These are phyloP conservation scores for Corythornis vintsioides DNA, from an alignment of 2,113 vertebrate genomes.

Conservation along the genomic window DNA sequence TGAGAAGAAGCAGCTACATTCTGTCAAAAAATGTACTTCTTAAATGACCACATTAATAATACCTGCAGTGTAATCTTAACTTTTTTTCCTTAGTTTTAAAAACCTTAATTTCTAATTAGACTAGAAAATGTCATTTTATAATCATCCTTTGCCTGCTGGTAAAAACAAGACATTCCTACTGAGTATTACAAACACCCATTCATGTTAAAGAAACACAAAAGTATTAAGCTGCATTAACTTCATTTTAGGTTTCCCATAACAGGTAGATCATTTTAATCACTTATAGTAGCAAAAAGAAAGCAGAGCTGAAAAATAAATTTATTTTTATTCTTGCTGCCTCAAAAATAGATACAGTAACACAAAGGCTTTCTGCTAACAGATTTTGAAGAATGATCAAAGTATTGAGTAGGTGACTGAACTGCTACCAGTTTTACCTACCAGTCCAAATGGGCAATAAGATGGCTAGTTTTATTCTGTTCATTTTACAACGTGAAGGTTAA, in stretches of 20 bases:
- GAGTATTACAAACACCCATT: not conserved
- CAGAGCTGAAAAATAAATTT: not conserved
- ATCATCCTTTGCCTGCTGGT: not conserved
- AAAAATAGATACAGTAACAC: not conserved
- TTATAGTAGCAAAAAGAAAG: not conserved
- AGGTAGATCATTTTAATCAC: not conserved
- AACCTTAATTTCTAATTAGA: not conserved
- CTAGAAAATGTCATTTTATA: not conserved
- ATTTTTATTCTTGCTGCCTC: not conserved
- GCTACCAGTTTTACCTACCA: not conserved
- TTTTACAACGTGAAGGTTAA: not conserved
- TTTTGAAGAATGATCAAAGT: not conserved
- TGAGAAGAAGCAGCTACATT: not conserved
- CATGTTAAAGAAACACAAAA: not conserved
- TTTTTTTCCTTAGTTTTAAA: not conserved
- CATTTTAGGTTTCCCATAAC: not conserved
- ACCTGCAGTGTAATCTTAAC: not conserved
- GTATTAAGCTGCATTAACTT: not conserved
- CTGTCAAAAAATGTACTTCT: not conserved
- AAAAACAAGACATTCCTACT: not conserved
- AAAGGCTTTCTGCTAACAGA: not conserved
- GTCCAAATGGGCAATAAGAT: not conserved
- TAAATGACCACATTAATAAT: not conserved
- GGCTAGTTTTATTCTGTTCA: not conserved
- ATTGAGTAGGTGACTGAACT: not conserved